Evolutionary conservation across 2,888 invertebrate genomes (phyloP).

Genomic region (Augochlorella aurata): DNA sequence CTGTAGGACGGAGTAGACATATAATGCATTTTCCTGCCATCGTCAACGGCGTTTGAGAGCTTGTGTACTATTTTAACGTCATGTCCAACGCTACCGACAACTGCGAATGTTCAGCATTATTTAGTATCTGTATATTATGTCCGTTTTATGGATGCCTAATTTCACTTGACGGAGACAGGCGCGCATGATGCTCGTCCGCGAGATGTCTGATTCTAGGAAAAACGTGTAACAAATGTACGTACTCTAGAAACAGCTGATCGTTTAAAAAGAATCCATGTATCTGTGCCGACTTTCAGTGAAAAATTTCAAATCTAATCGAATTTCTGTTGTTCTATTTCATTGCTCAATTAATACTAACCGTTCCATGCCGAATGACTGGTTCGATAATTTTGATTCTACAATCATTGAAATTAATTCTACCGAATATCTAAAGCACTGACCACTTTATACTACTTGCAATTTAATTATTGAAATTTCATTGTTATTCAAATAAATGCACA

Average conservation of each 20-base stretch:
- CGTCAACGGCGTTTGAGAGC: slow-evolving; percentile 6
- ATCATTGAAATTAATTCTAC: no score
- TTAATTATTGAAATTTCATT: no score
- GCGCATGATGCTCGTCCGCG: not conserved
- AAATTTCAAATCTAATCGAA: no score
- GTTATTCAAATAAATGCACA: no score
- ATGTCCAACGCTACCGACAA: slow-evolving; percentile 6
- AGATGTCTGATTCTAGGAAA: not conserved
- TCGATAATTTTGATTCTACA: no score
- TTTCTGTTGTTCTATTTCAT: no score
- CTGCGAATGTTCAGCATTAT: slow-evolving; percentile 1
- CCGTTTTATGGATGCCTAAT: not conserved
- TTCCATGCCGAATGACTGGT: no score
- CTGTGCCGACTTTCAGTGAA: no score
- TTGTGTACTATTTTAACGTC: slow-evolving; percentile 5
- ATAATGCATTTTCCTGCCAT: slow-evolving; percentile 3
- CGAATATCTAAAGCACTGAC: no score
- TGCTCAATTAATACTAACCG: no score
- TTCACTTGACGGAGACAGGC: not conserved
- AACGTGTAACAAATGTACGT: not conserved
- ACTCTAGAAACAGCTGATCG: not conserved
- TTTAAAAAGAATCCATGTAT: no score
- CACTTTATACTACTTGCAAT: no score
- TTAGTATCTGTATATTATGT: not conserved
- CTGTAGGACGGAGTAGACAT: not conserved